Percentiles rank a stretch among this genome's conserved stretches.
phyloP scores from a whole-genome alignment of 2,113 vertebrate genomes.

The Hypocryptadius cinnamomeus region DNA sequence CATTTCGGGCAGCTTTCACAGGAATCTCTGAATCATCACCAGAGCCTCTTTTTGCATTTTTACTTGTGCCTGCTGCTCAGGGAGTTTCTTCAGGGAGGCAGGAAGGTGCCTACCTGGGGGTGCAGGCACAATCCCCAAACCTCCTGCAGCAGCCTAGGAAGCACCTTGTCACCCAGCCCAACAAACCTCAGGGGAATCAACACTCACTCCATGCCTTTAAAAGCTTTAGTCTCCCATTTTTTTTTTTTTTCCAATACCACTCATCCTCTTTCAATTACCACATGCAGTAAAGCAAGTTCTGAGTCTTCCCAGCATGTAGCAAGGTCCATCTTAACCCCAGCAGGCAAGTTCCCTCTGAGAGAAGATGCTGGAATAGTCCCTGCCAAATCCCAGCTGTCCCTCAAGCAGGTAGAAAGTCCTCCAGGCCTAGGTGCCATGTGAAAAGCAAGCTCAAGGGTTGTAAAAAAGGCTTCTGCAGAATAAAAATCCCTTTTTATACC shows the following conservation, averaged over 20 bases:
- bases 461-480: background rate
- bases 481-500: background rate
- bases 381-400: background rate
- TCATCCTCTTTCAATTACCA: background rate
- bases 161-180: background rate
- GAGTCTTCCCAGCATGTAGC: background rate
- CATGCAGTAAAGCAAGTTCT: background rate
- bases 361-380: background rate
- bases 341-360: background rate
- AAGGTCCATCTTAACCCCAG: background rate
- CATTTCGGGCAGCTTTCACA: background rate
- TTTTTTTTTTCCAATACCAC: background rate
- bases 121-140: background rate
- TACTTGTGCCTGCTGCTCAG: background rate
- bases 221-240: background rate
- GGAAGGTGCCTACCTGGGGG: background rate
- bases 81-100: background rate
- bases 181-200: background rate
- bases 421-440: fast-evolving
- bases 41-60: fast-evolving
- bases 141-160: background rate
- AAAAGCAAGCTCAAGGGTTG: background rate
- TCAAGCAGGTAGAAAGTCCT: background rate
- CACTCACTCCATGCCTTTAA: background rate
- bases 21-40: background rate